Conservation (phyloP, 2,113 vertebrate species). For the Coptodon bakossiorum region DNA sequence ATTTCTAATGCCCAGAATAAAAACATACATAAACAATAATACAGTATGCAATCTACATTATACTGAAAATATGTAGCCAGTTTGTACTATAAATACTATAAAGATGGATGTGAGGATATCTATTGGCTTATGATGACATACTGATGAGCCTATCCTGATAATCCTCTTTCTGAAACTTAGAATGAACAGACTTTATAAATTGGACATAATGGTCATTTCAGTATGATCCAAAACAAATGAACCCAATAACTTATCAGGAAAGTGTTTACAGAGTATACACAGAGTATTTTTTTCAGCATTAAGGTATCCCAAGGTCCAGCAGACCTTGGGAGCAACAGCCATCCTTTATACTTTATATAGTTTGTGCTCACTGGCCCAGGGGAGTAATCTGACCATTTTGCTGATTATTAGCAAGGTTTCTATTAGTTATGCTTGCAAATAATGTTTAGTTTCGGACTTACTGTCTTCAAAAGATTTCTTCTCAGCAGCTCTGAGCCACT, state of each 20-base stretch:
- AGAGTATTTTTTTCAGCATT: neutral
- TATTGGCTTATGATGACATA: neutral
- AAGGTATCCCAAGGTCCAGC: neutral
- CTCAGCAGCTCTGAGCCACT: neutral
- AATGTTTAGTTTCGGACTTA: neutral
- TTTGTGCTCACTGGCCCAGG: neutral
- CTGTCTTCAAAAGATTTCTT: neutral
- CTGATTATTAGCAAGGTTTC: neutral
- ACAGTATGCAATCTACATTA: neutral
- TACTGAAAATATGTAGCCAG: neutral
- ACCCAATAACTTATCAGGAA: neutral
- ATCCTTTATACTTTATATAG: neutral
- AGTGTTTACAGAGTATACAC: neutral
- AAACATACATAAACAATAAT: neutral
- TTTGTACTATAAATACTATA: neutral
- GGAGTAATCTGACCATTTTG: neutral
- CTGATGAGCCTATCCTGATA: neutral
- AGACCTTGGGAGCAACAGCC: neutral
- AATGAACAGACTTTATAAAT: neutral
- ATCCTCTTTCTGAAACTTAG: neutral
- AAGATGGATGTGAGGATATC: neutral
- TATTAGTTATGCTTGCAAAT: neutral
- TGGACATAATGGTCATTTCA: neutral
- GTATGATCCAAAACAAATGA: neutral
- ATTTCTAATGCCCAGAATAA: neutral